These are phyloP conservation scores for Balearica regulorum DNA, from an alignment of 2,797 vertebrate species.

Conservation along the genomic window DNA sequence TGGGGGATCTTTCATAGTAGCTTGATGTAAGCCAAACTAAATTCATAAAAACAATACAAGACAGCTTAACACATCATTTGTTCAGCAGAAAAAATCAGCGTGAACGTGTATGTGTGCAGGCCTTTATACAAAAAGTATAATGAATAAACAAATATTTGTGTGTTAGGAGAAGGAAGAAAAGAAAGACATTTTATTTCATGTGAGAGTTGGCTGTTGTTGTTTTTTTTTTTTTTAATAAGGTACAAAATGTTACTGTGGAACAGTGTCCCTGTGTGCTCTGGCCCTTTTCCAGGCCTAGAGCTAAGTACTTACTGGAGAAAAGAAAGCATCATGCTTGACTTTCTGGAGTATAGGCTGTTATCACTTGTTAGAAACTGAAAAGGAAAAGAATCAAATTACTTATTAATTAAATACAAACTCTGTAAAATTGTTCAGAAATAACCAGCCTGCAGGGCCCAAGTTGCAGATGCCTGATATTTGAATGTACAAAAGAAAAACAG, in stretches of 20 bases:
- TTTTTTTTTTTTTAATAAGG: not conserved
- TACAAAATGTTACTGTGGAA: conserved; percentile 49
- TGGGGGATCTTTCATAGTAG: not conserved
- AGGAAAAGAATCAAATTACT: conserved; percentile 15
- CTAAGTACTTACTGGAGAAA: not conserved
- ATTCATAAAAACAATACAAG: not conserved
- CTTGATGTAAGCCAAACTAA: not conserved
- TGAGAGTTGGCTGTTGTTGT: not conserved
- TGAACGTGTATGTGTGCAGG: not conserved
- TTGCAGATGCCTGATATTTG: not conserved
- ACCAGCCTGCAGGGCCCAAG: not conserved
- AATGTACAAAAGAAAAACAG: not conserved
- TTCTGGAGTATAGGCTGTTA: conserved; percentile 25
- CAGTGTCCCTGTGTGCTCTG: conserved; percentile 34
- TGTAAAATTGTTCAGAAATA: not conserved
- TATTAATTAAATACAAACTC: conserved; percentile 19
- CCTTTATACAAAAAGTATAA: not conserved
- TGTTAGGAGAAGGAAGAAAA: not conserved
- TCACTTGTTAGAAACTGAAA: not conserved
- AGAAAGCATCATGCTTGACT: not conserved
- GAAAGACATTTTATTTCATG: not conserved
- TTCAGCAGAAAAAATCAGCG: not conserved
- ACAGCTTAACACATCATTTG: not conserved
- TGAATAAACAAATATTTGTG: not conserved
- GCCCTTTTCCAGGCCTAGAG: conserved; percentile 19